Base-by-base conservation (phyloP, 2,888 invertebrate species). In the Scaptomyza tumidula region DNA sequence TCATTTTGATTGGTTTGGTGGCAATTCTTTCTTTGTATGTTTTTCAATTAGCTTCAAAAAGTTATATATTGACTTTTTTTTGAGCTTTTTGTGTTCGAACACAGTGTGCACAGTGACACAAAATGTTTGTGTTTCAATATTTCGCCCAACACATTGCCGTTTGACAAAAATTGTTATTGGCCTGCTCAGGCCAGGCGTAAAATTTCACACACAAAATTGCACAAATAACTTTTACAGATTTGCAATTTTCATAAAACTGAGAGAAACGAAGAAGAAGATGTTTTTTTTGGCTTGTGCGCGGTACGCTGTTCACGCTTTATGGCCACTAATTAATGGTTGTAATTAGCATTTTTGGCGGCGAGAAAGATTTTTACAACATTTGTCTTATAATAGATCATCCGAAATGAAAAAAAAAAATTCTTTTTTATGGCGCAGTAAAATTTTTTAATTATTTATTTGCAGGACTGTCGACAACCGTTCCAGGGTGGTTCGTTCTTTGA, bases 401-500 rank as follows among this genome's bases (percentile, higher is more conserved):
- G 37, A 61, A 68, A 57, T 78, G 2, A 19, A 19, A 19, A 19
- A 19, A 19, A 19, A 19, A 39, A 45, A 53, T 58, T 29, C 4
- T 14, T 2, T 11, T 41, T 4, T 37, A 48, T 43, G 43, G 53
- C 61, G 67, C 53, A 72, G 55, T 72, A 67, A 65, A 29, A 50
- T 60, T 37, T 52, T 37, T 35, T 9, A 0, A 3, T 60, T 45
- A 19, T 44, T 35, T 29, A 46, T 79, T 93, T 93, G 29, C 94
- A 99, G 99, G 99, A 99, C 91, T 99, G 99, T 92, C 95, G 97
- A 79, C 97, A 97, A 91, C 97, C 98, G 9, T 99, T 99, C 94
- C 97, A 98, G 91, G 98, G 98, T 27, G 98, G 99, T 1, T 98
- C 98, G 50, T 99, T 99, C 94, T 99, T 98, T 93, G 99, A 99